Evolutionary conservation across 2,113 vertebrate species (phyloP), one percentile per base, ranked within the genome.

Genomic region (Pollimyrus isidori): DNA sequence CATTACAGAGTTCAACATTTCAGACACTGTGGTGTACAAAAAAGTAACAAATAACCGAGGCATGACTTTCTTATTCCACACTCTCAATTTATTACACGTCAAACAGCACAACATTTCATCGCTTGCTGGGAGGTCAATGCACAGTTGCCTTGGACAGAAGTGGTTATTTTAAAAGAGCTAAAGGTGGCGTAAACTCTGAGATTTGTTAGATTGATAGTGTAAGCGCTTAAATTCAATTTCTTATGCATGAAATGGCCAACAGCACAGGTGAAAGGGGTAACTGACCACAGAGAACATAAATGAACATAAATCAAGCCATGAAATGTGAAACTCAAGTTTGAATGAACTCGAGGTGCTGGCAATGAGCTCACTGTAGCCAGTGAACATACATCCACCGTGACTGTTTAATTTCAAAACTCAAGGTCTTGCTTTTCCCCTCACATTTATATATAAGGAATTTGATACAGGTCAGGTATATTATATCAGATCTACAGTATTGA

Each of bases 1-100:
- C 95, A 96, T 92, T 92, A 97, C 96, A 96, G 94, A 95, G 94
- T 95, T 94, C 95, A 95, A 93, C 95, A 97, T 95, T 92, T 94
- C 97, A 95, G 95, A 97, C 97, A 94, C 95, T 95, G 39, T 42
- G 91, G 90, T 92, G 91, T 93, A 92, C 92, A 93, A 92, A 91
- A 92, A 94, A 49, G 48, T 84, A 52, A n/a, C 21, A 83, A 45
- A 58, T 84, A 88, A 52, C 87, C 35, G 76, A 93, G 91, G 91
- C 90, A 89, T 84, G 83, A 93, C 92, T 88, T 93, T 88, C 93
- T 93, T 85, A 88, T 92, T 92, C 88, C 3, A 35, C 93, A 92
- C 94, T 91, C 92, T 39, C 94, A 94, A 45, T 84, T 84, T 45
- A 84, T 26, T 92, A 92, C 92, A 94, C 90, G 92, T 91, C 93